phyloP scores from a whole-genome alignment of 1,140 invertebrate species.

The Panulirus ornatus region DNA sequence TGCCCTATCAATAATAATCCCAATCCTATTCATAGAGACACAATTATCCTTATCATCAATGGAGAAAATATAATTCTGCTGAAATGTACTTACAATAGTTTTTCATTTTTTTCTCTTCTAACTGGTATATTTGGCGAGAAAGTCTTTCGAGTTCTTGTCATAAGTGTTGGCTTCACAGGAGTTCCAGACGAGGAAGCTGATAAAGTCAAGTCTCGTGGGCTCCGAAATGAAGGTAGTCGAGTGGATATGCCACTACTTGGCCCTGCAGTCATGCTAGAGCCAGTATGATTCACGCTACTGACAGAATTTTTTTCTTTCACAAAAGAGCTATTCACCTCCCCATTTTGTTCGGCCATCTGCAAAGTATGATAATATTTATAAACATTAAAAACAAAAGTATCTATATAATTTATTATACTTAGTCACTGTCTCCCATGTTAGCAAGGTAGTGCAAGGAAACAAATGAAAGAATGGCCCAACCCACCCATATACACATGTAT shows the following conservation, averaged over 20 bases:
- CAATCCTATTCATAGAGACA: no score
- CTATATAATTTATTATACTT: no score
- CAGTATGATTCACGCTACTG: not conserved
- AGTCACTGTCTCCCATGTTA: no score
- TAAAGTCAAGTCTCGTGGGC: constrained; percentile 55
- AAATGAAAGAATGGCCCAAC: no score
- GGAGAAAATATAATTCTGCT: not conserved
- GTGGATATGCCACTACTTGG: constrained; percentile 32
- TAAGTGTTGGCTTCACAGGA: constrained; percentile 39
- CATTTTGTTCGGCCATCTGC: constrained; percentile 62
- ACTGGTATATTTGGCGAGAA: constrained; percentile 64
- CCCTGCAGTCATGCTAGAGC: not conserved
- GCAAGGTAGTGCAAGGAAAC: no score
- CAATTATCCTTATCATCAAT: no score
- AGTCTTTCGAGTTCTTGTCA: constrained; percentile 40
- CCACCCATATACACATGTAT: no score
- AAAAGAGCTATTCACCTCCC: not conserved
- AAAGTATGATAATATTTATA: not conserved
- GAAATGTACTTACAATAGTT: constrained; percentile 40
- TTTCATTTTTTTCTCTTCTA: constrained; percentile 53
- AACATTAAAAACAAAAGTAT: no score
- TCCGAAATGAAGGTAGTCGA: constrained; percentile 50
- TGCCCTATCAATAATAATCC: no score
- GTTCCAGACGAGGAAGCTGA: constrained; percentile 42
- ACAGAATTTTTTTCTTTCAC: not conserved